Base-by-base conservation (phyloP, 2,888 invertebrate genomes). In the Frankliniella intonsa region DNA sequence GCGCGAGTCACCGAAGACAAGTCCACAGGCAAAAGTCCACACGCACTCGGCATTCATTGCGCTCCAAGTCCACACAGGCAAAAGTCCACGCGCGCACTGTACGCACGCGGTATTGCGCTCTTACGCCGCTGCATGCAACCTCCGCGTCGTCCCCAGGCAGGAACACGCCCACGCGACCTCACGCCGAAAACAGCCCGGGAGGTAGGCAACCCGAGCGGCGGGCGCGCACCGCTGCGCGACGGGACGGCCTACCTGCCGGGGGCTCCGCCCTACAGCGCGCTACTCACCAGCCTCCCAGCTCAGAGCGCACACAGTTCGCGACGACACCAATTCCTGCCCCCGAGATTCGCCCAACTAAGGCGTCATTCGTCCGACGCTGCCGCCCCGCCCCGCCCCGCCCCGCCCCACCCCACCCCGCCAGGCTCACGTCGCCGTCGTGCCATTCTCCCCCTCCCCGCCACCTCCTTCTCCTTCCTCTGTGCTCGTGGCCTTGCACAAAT, bases 401-500 rank as follows among this genome's bases (percentile, higher is more conserved):
- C 38, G 38, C 38, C 38, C 38, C 38, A 38, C 38, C 38, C 55
- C 12, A 7, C 55, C 55, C 14, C 55, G 55, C 55, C 55, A 14
- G 2, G 55, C 55, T 12, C 55, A 55, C 55, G 55, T 14, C 55
- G 55, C 5, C 38, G 38, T 38, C 38, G 69, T 11, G 69, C 69
- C 25, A 22, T 8, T 69, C 69, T 19, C 69, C 65, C n/a, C 62
- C 55, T 55, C 65, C 7, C 65, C 65, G 11, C 65, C 8, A 3
- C 69, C 25, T 69, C 69, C 69, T 69, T 7, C 69, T 69, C 69
- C 25, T 22, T 22, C 25, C 69, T 69, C 22, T 69, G n/a, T 69
- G 69, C 69, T 11, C 69, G 69, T 69, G 69, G 69, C 69, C 69
- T 69, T 69, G 69, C 69, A 69, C 69, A 69, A 69, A 69, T 69